Evolutionary conservation across 1,140 invertebrate species (phyloP), one percentile per base, ranked within the genome.

Genomic region (Penaeus indicus): DNA sequence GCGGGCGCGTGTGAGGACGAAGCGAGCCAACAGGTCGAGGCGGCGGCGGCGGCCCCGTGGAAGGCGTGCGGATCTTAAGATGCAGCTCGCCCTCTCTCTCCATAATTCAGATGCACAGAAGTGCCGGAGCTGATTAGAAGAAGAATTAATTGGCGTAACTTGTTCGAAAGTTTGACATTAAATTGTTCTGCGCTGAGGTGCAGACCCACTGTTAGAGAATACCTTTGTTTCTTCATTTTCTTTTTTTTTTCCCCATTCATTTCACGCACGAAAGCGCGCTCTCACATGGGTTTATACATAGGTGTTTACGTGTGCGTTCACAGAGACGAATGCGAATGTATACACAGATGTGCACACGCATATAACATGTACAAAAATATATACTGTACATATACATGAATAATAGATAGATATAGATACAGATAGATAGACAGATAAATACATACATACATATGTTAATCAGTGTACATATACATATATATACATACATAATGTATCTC

Each of bases 71-170:
- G n/a, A 72, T 72, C n/a, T 72, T 72, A 72, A 72, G 67, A 72
- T 72, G n/a, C 67, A 72, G 67, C 32, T n/a, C 10, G 67, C 67
- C 19, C n/a, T 22, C 67, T 13, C 21, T 32, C n/a, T 72, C 67
- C 67, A 72, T 72, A 72, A 72, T 72, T 72, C 67, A 72, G 67
- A 72, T 72, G 67, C 67, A 72, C n/a, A 72, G 67, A 72, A 72
- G 67, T 32, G 67, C 67, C 32, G 11, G n/a, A 72, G 32, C 67
- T 72, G 67, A 72, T 72, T 72, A 72, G 67, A n/a, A 72, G 67
- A 72, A 72, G 67, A 72, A 72, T 72, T 72, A 72, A 72, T 72
- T 72, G 67, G n/a, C 67, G 67, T 72, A 72, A 72, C 67, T 72
- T 72, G 67, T 32, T 25, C 67, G 67, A 72, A 72, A 72, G 67